phyloP scores from a whole-genome alignment of 2,797 vertebrate species.

The Nothura maculosa region DNA sequence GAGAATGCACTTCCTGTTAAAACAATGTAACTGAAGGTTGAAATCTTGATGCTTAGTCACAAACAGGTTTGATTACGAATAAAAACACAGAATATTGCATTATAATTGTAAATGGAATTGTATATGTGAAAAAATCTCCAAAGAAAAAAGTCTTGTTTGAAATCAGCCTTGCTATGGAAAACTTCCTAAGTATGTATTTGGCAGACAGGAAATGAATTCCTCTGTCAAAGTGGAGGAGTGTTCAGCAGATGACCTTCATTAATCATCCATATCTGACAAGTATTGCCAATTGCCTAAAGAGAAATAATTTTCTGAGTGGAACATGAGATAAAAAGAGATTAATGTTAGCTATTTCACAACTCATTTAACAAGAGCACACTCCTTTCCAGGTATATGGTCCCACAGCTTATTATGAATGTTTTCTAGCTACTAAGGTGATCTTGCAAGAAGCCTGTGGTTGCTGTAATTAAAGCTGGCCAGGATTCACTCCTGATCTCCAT shows the following conservation, averaged over 20 bases:
- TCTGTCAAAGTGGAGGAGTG: not conserved
- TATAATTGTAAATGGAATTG: not conserved
- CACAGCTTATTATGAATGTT: not conserved
- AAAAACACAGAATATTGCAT: not conserved
- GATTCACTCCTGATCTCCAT: not conserved
- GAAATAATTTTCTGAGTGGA: slow-evolving; percentile 60
- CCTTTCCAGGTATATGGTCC: not conserved
- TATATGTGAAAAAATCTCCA: not conserved
- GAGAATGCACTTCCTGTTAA: not conserved
- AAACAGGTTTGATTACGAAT: too few relatives aligned
- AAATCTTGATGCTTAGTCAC: not conserved
- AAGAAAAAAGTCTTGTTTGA: not conserved
- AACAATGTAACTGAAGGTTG: not conserved
- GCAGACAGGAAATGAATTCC: not conserved
- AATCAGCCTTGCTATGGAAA: not conserved
- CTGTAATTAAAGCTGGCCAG: not conserved
- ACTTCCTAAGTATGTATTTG: not conserved
- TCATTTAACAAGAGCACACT: not conserved
- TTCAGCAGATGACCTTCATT: slow-evolving; percentile 11
- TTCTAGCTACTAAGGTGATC: not conserved
- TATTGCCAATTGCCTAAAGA: not conserved
- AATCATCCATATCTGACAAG: not conserved
- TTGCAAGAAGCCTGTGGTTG: not conserved
- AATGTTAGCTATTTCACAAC: slow-evolving; percentile 26
- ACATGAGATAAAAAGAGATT: slow-evolving; percentile 45